Conservation (phyloP, 2,113 vertebrate genomes). For the Piliocolobus tephrosceles region DNA sequence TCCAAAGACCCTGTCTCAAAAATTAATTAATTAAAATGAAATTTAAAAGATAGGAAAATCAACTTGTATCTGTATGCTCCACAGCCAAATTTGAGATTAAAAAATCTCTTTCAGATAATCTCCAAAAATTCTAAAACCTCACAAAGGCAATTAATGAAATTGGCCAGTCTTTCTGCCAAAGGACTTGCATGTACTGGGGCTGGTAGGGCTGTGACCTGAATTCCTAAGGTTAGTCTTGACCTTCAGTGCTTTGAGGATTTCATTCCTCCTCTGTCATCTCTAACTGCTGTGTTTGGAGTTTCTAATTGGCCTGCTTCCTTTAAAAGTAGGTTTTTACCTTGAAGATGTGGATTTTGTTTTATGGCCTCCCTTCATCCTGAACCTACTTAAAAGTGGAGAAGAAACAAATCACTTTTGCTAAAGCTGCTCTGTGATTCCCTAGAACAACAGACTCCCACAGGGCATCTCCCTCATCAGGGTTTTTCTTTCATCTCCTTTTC, state of each 20-base stretch:
- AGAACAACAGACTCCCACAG: not conserved
- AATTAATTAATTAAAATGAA: too few species aligned
- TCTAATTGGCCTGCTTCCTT: not conserved
- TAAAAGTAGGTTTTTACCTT: slow-evolving; percentile 33
- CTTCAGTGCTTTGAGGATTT: not conserved
- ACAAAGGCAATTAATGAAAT: not conserved
- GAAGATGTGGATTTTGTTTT: not conserved
- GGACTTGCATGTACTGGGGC: not conserved
- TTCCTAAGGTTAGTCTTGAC: not conserved
- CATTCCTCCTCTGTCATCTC: not conserved
- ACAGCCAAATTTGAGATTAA: not conserved
- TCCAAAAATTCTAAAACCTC: not conserved
- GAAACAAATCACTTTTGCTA: not conserved
- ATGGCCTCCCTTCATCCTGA: not conserved
- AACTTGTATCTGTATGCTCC: not conserved
- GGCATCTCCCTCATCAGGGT: not conserved
- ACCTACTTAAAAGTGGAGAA: not conserved
- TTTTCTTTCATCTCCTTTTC: not conserved
- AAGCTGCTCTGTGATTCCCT: not conserved
- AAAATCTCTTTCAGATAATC: slow-evolving; percentile 5
- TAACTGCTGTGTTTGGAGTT: not conserved
- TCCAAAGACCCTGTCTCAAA: too few species aligned
- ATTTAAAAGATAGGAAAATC: slow-evolving; percentile 5
- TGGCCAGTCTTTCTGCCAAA: not conserved
- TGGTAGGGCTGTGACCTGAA: not conserved